Evolutionary conservation across 2,888 invertebrate species (phyloP), one percentile per base, ranked within the genome.

Genomic region (Odontocolon sp.): DNA sequence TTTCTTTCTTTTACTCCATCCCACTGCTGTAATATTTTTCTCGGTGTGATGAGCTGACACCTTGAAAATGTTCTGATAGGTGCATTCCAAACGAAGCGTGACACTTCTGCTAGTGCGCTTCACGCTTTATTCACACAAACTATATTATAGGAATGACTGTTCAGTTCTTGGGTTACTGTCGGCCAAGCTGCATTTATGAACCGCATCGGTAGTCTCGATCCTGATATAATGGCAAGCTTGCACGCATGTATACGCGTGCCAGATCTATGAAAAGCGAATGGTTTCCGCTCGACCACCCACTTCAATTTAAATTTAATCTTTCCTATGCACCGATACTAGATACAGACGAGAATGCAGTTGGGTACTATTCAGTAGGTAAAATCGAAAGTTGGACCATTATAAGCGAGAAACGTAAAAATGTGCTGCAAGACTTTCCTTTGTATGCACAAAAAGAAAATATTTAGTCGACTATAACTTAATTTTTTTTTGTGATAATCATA

Each of bases 271-370:
- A 69, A 69, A 74, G 38, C 61, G 33, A 59, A 45, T 45, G 42
- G 59, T 63, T 69, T 9, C 47, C 61, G 74, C 74, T 69, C 54
- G 68, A 21, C 72, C 72, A 72, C 72, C 72, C 72, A 66, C 66
- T 38, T 66, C 47, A 50, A 38, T 50, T 40, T 66, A 57, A 66
- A 72, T 72, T 66, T 57, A 45, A 72, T 66, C 57, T 40, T 47
- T 36, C 18, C 42, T 6, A 9, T 52, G 31, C 56, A 4, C 14
- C 26, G 18, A 45, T 31, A 42, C 11, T n/a, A 36, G 5, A 9
- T n/a, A 26, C 23, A 11, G 21, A 38, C 36, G 50, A 50, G 4
- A 64, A 36, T 26, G 11, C 47, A 36, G 26, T 26, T 38, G 36
- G 40, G 3, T 31, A 16, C 21, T 36, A 4, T 21, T 47, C 9